Percentiles rank a stretch among this genome's conserved stretches.
These are phyloP conservation scores for Tapirus indicus DNA, from an alignment of 2,797 vertebrate species.

Conservation along the genomic window DNA sequence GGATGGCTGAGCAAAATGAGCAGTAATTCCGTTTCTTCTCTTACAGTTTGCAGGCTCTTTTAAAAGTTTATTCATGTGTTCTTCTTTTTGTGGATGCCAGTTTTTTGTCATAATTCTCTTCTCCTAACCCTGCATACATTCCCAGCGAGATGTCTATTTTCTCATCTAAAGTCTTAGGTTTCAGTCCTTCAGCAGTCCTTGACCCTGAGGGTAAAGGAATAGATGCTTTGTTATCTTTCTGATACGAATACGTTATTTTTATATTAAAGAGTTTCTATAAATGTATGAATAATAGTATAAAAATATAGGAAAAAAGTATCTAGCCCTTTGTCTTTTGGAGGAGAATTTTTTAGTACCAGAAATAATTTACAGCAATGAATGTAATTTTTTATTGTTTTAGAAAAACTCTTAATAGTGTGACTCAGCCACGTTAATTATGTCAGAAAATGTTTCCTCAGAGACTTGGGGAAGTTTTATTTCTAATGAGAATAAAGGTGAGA, in stretches of 20 bases:
- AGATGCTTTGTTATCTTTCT: background rate
- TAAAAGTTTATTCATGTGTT: background rate
- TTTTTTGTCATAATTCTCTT: background rate
- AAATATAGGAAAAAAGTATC: background rate
- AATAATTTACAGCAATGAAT: conserved; percentile 40
- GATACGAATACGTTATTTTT: conserved; percentile 21
- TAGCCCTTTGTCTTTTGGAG: background rate
- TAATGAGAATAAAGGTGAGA: background rate
- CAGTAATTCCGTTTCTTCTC: background rate
- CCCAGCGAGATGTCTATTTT: background rate
- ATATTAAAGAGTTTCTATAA: background rate
- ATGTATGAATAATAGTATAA: background rate
- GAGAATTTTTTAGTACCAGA: conserved; percentile 3
- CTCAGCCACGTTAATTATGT: conserved; percentile 47
- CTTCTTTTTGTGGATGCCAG: background rate
- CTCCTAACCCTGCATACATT: background rate
- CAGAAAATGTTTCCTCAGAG: background rate
- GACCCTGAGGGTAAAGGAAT: background rate
- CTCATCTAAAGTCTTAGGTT: background rate
- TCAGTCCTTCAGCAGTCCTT: background rate
- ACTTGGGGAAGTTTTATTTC: background rate
- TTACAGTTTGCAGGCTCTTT: background rate
- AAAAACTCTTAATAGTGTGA: background rate
- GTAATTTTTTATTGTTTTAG: conserved; percentile 48
- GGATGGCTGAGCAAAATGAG: background rate